Percentiles rank a stretch among this genome's conserved stretches.
Evolutionary conservation across 2,888 invertebrate genomes (phyloP).

Genomic region (Catocala nupta): DNA sequence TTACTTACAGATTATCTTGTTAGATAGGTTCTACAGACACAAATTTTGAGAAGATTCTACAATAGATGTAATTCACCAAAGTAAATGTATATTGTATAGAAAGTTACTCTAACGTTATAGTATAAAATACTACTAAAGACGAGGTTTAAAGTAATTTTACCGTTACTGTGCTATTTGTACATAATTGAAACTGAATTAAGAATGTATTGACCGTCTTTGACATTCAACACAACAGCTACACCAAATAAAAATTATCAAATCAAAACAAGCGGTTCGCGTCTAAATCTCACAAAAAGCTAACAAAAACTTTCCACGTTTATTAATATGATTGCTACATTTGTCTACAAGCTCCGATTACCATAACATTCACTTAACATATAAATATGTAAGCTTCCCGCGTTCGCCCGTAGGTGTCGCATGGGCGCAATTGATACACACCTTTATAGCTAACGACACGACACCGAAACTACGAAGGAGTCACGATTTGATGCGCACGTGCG

Average conservation of each 20-base stretch:
- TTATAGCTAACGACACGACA: neutral
- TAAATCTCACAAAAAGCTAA: slow-evolving; percentile 13
- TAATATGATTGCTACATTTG: slow-evolving; percentile 31
- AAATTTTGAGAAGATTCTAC: too few species aligned
- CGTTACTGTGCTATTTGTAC: too few species aligned
- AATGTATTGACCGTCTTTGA: too few species aligned
- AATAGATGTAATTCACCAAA: too few species aligned
- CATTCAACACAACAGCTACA: neutral
- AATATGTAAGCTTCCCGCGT: slow-evolving; percentile 25
- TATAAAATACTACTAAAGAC: too few species aligned
- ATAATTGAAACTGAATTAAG: too few species aligned
- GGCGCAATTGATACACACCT: slow-evolving; percentile 31
- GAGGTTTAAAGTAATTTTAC: too few species aligned
- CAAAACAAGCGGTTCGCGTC: neutral
- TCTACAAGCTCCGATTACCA: slow-evolving; percentile 34
- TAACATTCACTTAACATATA: slow-evolving; percentile 50
- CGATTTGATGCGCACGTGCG: too few species aligned
- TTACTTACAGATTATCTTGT: too few species aligned
- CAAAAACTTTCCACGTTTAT: slow-evolving; percentile 18
- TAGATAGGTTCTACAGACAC: too few species aligned
- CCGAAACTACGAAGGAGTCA: neutral
- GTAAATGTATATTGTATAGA: too few species aligned
- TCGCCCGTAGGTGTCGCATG: slow-evolving; percentile 47
- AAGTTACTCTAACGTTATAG: too few species aligned
- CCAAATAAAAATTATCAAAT: neutral